Evolutionary conservation across 2,888 invertebrate species (phyloP).

Genomic region (Himalopsyche tibetana): DNA sequence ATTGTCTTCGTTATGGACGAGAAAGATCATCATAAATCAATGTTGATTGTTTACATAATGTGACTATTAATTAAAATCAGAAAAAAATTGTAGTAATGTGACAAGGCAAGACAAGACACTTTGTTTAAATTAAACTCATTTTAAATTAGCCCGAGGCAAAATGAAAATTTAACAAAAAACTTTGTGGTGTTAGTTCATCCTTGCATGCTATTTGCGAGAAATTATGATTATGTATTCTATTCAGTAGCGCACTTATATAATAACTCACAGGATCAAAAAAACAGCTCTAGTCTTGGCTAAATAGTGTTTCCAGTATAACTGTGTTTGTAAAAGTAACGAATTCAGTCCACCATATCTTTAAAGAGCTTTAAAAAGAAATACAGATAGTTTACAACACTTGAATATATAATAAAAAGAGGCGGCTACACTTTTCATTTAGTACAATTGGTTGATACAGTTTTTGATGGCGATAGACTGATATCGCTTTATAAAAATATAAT

Average conservation of each 20-base stretch:
- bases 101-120: background rate
- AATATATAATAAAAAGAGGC: too few species aligned
- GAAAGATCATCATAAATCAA: background rate
- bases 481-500: too few species aligned
- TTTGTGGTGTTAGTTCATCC: background rate
- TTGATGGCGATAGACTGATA: too few species aligned
- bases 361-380: too few species aligned
- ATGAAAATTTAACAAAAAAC: background rate
- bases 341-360: too few species aligned
- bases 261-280: too few species aligned
- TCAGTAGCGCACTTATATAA: background rate
- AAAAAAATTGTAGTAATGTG: background rate
- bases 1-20: background rate
- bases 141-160: background rate
- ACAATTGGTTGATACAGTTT: too few species aligned
- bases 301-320: too few species aligned
- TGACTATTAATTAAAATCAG: background rate
- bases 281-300: too few species aligned
- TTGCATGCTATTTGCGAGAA: background rate
- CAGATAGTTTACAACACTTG: too few species aligned
- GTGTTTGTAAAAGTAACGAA: too few species aligned
- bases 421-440: too few species aligned
- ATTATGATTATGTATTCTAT: background rate
- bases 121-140: conserved; percentile 24
- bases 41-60: background rate